Evolutionary conservation across 2,113 vertebrate species (phyloP).

Genomic region (Tamias sibiricus): DNA sequence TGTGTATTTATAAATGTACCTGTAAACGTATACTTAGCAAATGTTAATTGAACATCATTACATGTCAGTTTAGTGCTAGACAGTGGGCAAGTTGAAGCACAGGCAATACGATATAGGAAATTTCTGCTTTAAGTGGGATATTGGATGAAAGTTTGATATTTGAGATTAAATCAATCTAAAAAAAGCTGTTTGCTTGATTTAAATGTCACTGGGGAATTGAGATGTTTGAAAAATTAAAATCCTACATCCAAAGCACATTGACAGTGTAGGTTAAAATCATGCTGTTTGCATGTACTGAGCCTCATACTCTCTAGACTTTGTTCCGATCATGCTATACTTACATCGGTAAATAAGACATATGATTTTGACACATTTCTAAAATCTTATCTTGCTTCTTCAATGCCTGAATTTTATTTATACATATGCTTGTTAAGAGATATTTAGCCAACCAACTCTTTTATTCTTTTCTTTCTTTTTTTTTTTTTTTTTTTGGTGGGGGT

Average conservation of each 20-base stretch:
- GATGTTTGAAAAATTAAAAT: slow-evolving; percentile 17
- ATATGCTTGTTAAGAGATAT: neutral
- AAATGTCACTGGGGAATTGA: slow-evolving; percentile 52
- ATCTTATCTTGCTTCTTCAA: slow-evolving; percentile 22
- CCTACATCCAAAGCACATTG: neutral
- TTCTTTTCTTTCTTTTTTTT: neutral
- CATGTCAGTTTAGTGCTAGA: slow-evolving; percentile 4
- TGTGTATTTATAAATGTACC: neutral
- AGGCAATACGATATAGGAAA: neutral
- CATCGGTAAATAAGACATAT: neutral
- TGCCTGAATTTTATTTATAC: slow-evolving; percentile 32
- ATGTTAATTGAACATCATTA: neutral
- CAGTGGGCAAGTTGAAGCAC: neutral
- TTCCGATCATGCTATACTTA: neutral
- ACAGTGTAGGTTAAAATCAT: neutral
- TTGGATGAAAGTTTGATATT: slow-evolving; percentile 24
- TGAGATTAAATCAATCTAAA: slow-evolving; percentile 46
- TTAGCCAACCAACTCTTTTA: neutral
- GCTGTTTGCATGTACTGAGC: neutral
- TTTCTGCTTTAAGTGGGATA: neutral
- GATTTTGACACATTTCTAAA: slow-evolving; percentile 35
- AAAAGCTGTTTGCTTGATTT: slow-evolving; percentile 24
- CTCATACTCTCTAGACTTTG: neutral
- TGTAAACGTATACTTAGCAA: slow-evolving; percentile 14
- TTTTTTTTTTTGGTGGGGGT: too few relatives aligned